phyloP scores from a whole-genome alignment of 35 echinoderm and acorn worm species.

The Lytechinus pictus region DNA sequence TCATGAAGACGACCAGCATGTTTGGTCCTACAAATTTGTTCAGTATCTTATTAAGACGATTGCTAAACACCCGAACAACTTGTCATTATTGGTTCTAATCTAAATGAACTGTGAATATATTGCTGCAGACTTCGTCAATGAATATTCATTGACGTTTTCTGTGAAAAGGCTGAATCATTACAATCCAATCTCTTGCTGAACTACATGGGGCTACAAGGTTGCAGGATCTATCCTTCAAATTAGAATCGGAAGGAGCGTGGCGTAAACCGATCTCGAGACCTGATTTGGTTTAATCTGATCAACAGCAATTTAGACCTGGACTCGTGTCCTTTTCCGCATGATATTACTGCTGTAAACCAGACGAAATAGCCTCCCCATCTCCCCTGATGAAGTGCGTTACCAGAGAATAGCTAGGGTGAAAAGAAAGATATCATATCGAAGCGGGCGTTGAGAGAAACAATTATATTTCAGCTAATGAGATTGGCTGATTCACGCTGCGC shows the following conservation, averaged over 20 bases:
- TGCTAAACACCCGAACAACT: background rate
- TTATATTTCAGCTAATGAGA: constrained; percentile 42
- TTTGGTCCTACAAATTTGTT: background rate
- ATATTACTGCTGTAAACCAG: background rate
- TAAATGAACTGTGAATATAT: background rate
- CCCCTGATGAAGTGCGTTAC: background rate
- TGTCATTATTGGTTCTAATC: background rate
- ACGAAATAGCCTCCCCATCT: background rate
- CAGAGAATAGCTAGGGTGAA: background rate
- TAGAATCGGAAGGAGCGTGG: constrained; percentile 16
- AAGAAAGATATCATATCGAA: background rate
- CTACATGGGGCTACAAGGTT: background rate
- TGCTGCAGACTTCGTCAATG: background rate
- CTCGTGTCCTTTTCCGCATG: constrained; percentile 16
- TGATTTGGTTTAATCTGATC: constrained; percentile 13
- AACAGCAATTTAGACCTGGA: background rate
- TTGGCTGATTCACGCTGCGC: constrained; percentile 27
- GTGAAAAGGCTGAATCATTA: background rate
- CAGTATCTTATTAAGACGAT: background rate
- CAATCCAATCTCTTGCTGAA: background rate
- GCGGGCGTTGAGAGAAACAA: constrained; percentile 25
- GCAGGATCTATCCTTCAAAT: background rate
- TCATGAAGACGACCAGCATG: too few species aligned
- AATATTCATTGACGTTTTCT: background rate
- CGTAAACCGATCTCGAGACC: background rate